Evolutionary conservation across 2,113 vertebrate species (phyloP), one percentile per base, ranked within the genome.

Genomic region (Trichechus manatus): DNA sequence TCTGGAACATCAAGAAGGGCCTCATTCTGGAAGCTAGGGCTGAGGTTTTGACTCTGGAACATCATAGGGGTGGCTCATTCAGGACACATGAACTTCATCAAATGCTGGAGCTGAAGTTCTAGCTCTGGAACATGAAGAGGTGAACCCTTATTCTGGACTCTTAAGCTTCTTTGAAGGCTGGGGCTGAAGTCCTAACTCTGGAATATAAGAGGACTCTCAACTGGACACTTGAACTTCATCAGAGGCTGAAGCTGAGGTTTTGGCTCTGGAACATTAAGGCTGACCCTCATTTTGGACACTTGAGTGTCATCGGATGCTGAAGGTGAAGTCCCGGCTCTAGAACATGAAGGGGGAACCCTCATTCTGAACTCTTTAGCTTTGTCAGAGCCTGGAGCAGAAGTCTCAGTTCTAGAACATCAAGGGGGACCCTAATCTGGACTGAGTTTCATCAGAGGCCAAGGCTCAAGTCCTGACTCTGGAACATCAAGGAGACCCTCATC

Each of bases 371-470:
- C 9, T 4, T 63, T 72, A 63, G 14, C 33, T 36, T 47, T 33
- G 0, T 2, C 1, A 6, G 56, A 79, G 7, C 27, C 64, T 79
- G 6, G 15, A 44, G 0, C 4, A 14, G 66, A 70, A 15, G 66
- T 70, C 66, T 4, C 6, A 17, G 33, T 33, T 72, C 68, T 72
- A 8, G 33, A 36, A 7, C 29, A 56, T 63, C 36, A 22, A 22
- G 47, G 25, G 47, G 15, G 27, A 0, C 23, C 29, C 25, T 10
- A 19, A 31, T 70, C 61, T 75, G 44, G 36, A 33, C 14, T 29
- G 27, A 47, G 23, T 6, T 1, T 27, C 23, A 3, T 33, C 29
- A 29, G 77, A 84, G 39, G 56, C 72, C 59, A n/a, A 39, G 36
- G 0, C 4, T 23, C 3, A 14, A 1, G 13, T 77, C 4, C 36